These are phyloP conservation scores for Oryzias dopingdopingensis DNA, from an alignment of 2,797 vertebrate species.

Conservation along the genomic window DNA sequence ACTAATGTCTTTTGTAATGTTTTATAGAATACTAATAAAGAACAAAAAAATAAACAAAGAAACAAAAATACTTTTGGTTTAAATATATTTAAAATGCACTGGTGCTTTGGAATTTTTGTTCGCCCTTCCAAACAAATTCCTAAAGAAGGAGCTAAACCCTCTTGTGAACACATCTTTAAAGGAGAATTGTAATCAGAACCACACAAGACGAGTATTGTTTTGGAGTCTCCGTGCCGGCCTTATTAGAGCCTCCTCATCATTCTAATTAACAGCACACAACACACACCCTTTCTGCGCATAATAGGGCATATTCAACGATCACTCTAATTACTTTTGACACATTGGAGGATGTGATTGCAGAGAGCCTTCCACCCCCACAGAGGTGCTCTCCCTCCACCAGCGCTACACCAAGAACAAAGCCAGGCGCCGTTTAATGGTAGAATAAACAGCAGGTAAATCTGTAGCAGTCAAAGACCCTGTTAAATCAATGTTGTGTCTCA, in stretches of 20 bases:
- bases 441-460: slow-evolving; percentile 65
- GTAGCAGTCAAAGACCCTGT: slow-evolving; percentile 48
- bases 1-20: too few species aligned
- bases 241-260: slow-evolving; percentile 61
- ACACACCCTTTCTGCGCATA: slow-evolving; percentile 60
- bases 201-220: slow-evolving; percentile 17
- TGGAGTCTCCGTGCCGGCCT: slow-evolving; percentile 30
- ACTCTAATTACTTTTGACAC: slow-evolving; percentile 75
- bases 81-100: too few species aligned
- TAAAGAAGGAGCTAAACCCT: not conserved
- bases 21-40: too few species aligned
- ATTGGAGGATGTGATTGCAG: slow-evolving; percentile 62
- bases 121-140: not conserved
- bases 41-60: too few species aligned
- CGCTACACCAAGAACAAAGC: slow-evolving; percentile 33
- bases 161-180: slow-evolving; percentile 14
- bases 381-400: slow-evolving; percentile 34
- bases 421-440: slow-evolving; percentile 42
- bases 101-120: too few species aligned
- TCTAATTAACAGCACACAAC: slow-evolving; percentile 65
- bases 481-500: slow-evolving; percentile 58
- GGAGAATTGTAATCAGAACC: slow-evolving; percentile 29
- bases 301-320: slow-evolving; percentile 59
- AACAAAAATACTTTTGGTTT: too few species aligned
- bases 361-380: slow-evolving; percentile 49